A percentile compares a stretch with the other conserved stretches of the same genome.
These are phyloP conservation scores for Nomada flava DNA, from an alignment of 2,888 invertebrate species.

Conservation along the genomic window DNA sequence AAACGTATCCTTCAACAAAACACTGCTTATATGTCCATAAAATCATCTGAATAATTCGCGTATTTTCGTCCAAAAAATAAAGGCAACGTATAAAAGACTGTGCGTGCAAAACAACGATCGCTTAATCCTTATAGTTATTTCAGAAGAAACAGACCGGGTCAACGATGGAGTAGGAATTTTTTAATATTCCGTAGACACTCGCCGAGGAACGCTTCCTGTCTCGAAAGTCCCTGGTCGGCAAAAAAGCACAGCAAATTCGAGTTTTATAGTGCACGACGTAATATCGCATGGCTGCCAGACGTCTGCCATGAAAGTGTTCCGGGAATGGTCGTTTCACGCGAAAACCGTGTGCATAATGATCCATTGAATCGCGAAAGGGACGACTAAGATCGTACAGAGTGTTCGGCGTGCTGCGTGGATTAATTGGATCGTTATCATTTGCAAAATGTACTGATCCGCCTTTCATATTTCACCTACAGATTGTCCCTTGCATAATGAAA, in stretches of 20 bases:
- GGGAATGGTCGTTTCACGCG: slow-evolving; percentile 41
- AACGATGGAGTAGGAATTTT: slow-evolving; percentile 13
- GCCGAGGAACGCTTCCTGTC: slow-evolving; percentile 5
- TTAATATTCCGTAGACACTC: background rate
- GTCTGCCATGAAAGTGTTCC: slow-evolving; percentile 46
- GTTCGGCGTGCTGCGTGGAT: background rate
- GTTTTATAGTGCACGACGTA: slow-evolving; percentile 18
- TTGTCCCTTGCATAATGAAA: background rate
- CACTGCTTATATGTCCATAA: background rate
- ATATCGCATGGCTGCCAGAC: slow-evolving; percentile 7
- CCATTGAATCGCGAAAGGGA: slow-evolving; percentile 15
- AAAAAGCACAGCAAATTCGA: slow-evolving; percentile 27
- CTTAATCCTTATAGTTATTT: background rate
- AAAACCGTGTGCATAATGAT: slow-evolving; percentile 18
- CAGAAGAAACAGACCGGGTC: slow-evolving; percentile 19
- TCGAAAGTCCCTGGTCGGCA: background rate
- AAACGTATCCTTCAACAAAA: background rate
- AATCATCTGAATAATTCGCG: background rate
- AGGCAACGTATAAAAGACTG: background rate
- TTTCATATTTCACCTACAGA: background rate
- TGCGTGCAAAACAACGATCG: background rate
- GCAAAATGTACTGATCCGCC: background rate
- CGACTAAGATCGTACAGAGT: background rate
- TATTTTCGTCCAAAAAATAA: background rate
- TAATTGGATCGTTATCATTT: slow-evolving; percentile 2